A percentile compares a stretch with the other conserved stretches of the same genome.
Evolutionary conservation across 1,140 invertebrate species (phyloP).

Genomic region (Euborellia annulipes): DNA sequence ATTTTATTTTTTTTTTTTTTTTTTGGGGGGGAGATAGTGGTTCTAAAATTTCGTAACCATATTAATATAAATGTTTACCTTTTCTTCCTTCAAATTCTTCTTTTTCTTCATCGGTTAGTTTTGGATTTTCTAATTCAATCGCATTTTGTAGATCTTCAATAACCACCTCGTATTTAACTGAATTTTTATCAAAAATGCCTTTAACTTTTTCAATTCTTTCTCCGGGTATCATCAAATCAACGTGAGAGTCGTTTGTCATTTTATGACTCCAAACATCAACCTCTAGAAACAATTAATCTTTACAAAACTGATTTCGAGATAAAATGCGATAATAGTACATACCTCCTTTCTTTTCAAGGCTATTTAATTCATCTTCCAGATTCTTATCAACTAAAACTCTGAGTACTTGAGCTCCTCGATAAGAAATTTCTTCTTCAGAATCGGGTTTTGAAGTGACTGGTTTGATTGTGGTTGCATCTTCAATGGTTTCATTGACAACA

Average conservation of each 20-base stretch:
- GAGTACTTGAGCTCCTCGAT: conserved; percentile 16
- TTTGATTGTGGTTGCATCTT: too few relatives aligned
- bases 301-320: background rate
- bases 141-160: conserved; percentile 58
- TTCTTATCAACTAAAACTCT: conserved; percentile 10
- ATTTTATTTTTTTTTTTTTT: too few relatives aligned
- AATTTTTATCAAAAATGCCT: conserved; percentile 20
- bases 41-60: too few relatives aligned
- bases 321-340: conserved; percentile 7
- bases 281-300: conserved; percentile 14
- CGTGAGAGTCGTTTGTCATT: conserved; percentile 9
- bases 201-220: conserved; percentile 14
- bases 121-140: conserved; percentile 61
- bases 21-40: too few relatives aligned
- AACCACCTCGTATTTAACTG: conserved; percentile 38
- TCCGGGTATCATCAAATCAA: conserved; percentile 17
- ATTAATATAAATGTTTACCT: conserved; percentile 32
- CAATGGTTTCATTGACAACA: too few relatives aligned
- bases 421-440: too few relatives aligned
- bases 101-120: conserved; percentile 38
- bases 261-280: conserved; percentile 15
- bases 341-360: conserved; percentile 13
- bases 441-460: too few relatives aligned
- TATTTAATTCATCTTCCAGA: conserved; percentile 10
- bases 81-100: conserved; percentile 48